Evolutionary conservation across 2,113 vertebrate species (phyloP).

Genomic region (Gnathonemus echidnorhynchus): DNA sequence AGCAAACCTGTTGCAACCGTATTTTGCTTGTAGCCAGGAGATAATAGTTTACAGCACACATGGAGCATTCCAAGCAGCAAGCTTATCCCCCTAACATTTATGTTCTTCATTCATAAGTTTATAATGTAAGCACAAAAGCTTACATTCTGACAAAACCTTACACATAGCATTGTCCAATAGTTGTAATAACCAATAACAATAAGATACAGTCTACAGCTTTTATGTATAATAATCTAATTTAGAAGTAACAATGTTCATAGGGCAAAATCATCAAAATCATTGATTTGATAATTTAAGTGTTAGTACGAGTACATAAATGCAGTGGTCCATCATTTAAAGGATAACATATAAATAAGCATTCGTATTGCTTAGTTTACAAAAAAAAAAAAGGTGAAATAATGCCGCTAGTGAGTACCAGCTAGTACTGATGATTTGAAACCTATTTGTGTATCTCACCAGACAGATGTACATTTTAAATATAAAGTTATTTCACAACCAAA

Average conservation of each 20-base stretch:
- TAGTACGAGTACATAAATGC: not conserved
- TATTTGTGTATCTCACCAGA: not conserved
- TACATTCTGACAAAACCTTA: not conserved
- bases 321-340: not conserved
- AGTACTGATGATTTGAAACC: not conserved
- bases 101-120: not conserved
- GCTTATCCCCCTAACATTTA: not conserved
- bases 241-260: not conserved
- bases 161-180: not conserved
- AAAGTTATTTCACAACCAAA: not conserved
- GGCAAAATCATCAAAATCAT: not conserved
- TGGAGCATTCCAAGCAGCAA: not conserved
- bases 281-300: not conserved
- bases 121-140: not conserved
- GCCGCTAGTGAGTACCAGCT: conserved; percentile 11
- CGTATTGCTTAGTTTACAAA: not conserved
- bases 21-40: not conserved
- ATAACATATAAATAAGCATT: not conserved
- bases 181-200: not conserved
- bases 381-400: not conserved
- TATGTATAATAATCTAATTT: not conserved
- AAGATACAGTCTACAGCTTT: not conserved
- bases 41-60: not conserved
- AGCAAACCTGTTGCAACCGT: not conserved
- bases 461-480: not conserved